Percentiles rank a stretch among this genome's conserved stretches.
Evolutionary conservation across 2,113 vertebrate genomes (phyloP).

Genomic region (Passerina amoena): DNA sequence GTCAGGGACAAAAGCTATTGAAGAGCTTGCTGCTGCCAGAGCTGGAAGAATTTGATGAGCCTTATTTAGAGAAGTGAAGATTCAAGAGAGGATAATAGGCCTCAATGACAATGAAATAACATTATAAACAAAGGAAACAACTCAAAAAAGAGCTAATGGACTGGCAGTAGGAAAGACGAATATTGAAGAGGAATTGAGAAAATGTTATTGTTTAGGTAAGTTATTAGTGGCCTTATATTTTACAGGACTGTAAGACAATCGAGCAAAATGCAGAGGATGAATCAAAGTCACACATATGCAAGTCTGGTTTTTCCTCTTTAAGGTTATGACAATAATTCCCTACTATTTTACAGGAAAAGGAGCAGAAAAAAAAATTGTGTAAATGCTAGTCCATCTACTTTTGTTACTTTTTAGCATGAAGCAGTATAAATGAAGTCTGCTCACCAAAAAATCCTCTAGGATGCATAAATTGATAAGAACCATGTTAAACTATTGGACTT

Average conservation of each 20-base stretch:
- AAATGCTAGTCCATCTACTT: not conserved
- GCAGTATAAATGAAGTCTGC: not conserved
- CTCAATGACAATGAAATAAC: not conserved
- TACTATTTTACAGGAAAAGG: not conserved
- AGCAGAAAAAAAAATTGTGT: not conserved
- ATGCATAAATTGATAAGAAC: not conserved
- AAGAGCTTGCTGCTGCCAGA: not conserved
- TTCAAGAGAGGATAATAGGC: not conserved
- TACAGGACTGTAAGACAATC: not conserved
- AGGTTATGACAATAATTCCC: not conserved
- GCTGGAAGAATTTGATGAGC: not conserved
- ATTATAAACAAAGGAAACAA: not conserved
- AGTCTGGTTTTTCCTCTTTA: not conserved
- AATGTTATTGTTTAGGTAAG: not conserved
- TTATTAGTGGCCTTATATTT: not conserved
- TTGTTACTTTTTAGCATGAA: not conserved
- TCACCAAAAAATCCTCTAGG: not conserved
- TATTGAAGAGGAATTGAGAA: not conserved
- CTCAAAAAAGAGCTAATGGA: not conserved
- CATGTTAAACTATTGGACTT: not conserved
- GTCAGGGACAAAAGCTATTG: not conserved
- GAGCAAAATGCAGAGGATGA: not conserved
- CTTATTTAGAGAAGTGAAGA: not conserved
- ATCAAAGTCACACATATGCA: fast-evolving
- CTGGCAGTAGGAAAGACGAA: not conserved